phyloP scores from a whole-genome alignment of 2,888 invertebrate species.

The Apomyelois bistriatella region DNA sequence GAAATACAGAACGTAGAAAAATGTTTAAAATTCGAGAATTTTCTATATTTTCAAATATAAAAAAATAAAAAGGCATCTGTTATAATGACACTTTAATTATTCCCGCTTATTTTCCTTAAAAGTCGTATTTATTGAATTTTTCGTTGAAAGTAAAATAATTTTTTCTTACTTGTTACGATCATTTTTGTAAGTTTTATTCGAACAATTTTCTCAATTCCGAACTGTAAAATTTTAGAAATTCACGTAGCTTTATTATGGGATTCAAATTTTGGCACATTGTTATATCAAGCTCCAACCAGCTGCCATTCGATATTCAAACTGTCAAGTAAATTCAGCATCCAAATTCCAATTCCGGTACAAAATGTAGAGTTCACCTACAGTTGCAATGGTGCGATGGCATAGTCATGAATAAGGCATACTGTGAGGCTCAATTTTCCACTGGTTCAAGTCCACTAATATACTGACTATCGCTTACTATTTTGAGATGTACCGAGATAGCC shows the following conservation, averaged over 20 bases:
- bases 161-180: too few species aligned
- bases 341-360: slow-evolving; percentile 45
- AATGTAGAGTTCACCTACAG: slow-evolving; percentile 47
- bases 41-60: too few species aligned
- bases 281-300: slow-evolving; percentile 20
- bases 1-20: not conserved
- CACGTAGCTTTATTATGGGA: slow-evolving; percentile 15
- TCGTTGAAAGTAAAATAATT: too few species aligned
- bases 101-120: too few species aligned
- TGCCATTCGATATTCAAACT: slow-evolving; percentile 40
- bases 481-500: not conserved
- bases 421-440: slow-evolving; percentile 59
- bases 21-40: not conserved
- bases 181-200: too few species aligned
- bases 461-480: slow-evolving; percentile 5
- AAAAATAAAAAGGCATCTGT: too few species aligned
- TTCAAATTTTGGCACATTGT: slow-evolving; percentile 17
- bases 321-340: slow-evolving; percentile 50
- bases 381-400: slow-evolving; percentile 41
- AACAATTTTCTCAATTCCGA: too few species aligned
- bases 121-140: too few species aligned
- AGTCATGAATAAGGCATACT: slow-evolving; percentile 66
- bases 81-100: too few species aligned
- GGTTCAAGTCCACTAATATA: slow-evolving; percentile 52
- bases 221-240: slow-evolving; percentile 11